These are phyloP conservation scores for Mythimna vitellina DNA, from an alignment of 2,888 invertebrate genomes.

Conservation along the genomic window DNA sequence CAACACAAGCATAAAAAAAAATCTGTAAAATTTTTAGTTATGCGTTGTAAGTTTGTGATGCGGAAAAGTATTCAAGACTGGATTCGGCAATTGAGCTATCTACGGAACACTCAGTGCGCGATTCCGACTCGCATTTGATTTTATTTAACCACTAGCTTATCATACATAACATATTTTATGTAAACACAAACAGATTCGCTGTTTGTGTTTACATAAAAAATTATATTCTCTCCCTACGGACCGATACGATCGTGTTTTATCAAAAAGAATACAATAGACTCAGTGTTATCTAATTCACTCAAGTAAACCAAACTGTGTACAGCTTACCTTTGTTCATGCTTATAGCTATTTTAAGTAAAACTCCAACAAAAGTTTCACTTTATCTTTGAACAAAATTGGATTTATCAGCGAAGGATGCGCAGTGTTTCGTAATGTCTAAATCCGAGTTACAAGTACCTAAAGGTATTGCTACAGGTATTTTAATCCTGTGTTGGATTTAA, in stretches of 20 bases:
- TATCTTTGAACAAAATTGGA: slow-evolving; percentile 14
- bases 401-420: not conserved
- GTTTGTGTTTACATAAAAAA: no score
- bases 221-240: no score
- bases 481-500: not conserved
- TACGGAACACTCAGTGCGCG: no score
- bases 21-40: no score
- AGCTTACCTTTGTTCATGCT: slow-evolving; percentile 18
- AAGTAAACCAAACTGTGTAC: slow-evolving; percentile 10
- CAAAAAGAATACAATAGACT: slow-evolving; percentile 7
- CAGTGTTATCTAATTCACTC: slow-evolving; percentile 24
- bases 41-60: no score
- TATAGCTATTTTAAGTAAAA: slow-evolving; percentile 29
- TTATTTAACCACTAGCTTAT: not conserved
- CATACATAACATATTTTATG: no score
- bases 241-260: not conserved
- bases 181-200: no score
- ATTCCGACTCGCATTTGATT: not conserved
- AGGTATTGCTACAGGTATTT: no score
- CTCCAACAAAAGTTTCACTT: slow-evolving; percentile 27
- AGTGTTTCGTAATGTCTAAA: slow-evolving; percentile 26
- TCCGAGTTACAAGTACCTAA: slow-evolving; percentile 6
- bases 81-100: no score
- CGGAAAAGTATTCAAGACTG: no score
- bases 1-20: no score